A percentile compares a stretch with the other conserved stretches of the same genome.
Conservation (phyloP, 2,888 invertebrate genomes). For the Saturnia pavonia region DNA sequence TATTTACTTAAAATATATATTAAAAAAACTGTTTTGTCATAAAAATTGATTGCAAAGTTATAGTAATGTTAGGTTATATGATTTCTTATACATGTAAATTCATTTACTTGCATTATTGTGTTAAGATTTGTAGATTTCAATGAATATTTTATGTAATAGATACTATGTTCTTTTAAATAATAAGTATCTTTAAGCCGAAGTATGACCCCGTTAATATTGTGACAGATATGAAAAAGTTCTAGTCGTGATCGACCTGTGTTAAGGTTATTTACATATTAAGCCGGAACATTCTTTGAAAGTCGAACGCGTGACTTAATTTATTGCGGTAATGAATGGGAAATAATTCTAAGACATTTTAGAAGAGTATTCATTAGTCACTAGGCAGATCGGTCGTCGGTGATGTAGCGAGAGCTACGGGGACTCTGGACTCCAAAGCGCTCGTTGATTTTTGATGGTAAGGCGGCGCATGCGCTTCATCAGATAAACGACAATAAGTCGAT, state of each 20-base stretch:
- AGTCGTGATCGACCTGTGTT: constrained; percentile 56
- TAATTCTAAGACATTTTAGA: constrained; percentile 68
- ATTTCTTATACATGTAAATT: no score
- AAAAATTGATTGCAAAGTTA: no score
- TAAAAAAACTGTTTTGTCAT: no score
- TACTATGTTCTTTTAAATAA: neutral
- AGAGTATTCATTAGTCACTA: constrained; percentile 66
- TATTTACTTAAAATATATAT: no score
- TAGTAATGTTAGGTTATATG: no score
- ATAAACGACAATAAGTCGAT: constrained; percentile 77
- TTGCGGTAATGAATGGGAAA: constrained; percentile 66
- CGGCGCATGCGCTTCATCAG: constrained; percentile 63
- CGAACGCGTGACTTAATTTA: constrained; percentile 72
- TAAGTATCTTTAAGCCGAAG: neutral
- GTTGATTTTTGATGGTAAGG: constrained; percentile 36
- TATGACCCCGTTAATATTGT: neutral
- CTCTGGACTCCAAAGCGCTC: constrained; percentile 24
- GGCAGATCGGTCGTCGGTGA: constrained; percentile 43
- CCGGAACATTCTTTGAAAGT: constrained; percentile 62
- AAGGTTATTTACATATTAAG: constrained; percentile 64
- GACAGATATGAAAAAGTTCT: constrained; percentile 48
- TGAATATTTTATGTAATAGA: neutral
- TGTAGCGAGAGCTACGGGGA: constrained; percentile 34
- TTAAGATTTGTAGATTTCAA: neutral
- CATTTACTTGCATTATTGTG: neutral